Evolutionary conservation across 2,797 vertebrate genomes (phyloP), one percentile per base, ranked within the genome.

Genomic region (Balearica regulorum): DNA sequence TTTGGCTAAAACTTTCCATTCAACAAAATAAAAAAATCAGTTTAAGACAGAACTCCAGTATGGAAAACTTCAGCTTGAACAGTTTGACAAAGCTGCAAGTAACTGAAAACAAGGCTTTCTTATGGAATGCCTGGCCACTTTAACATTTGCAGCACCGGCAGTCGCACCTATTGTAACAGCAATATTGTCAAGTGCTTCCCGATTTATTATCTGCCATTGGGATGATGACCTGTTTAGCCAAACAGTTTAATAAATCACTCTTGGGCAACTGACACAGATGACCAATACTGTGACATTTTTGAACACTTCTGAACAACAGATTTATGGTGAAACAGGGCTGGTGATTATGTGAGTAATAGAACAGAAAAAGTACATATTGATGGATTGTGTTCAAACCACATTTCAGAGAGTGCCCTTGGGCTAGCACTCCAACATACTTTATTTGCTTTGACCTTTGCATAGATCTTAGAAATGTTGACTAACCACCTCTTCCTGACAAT

Each of bases 321-420:
- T 95, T 97, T 96, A 90, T 91, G 81, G 84, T 49, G 80, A 91
- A 94, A 93, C 31, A 57, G 66, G 39, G 22, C 77, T 91, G 58
- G 58, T 62, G 77, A 91, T 97, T 88, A 91, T 86, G 62, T 93
- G 85, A 58, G 83, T 95, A 94, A 94, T 88, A 94, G 96, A 95
- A 97, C 54, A 82, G 65, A 93, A 94, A 90, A 96, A 83, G 89
- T 82, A 76, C 49, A 22, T 79, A 79, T 90, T 95, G 95, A 96
- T 95, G 89, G 89, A 96, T 96, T 78, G 57, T 60, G 72, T 83
- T 95, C 68, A 89, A 86, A 87, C 33, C 8, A 8, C 65, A 41
- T 86, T 96, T 95, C 55, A 86, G 76, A 92, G 64, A 65, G 35
- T 51, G 87, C 87, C 85, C 77, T 91, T 93, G 93, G 93, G 89